Conservation (phyloP, 2,113 vertebrate genomes). For the Oryzias woworae region DNA sequence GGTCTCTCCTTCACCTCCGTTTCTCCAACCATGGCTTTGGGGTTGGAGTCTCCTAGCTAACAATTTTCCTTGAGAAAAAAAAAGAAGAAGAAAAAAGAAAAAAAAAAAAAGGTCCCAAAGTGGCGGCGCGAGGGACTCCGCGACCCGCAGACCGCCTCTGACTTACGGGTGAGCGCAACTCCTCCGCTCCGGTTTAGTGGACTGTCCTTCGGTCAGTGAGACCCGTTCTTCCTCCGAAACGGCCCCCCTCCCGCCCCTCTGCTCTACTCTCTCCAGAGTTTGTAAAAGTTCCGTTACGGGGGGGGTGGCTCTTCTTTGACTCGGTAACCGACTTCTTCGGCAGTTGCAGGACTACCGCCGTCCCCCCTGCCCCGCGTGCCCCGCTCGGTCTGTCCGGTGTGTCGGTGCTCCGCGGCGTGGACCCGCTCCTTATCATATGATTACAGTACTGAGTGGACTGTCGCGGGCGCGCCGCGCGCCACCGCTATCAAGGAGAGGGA, state of each 20-base stretch:
- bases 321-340: constrained; percentile 13
- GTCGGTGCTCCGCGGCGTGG: constrained; percentile 54
- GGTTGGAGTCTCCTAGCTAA: constrained; percentile 15
- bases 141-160: constrained; percentile 41
- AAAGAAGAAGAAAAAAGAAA: neutral
- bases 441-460: constrained; percentile 62
- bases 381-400: constrained; percentile 39
- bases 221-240: constrained; percentile 12
- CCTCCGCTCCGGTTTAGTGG: constrained; percentile 25
- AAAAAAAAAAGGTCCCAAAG: constrained; percentile 16
- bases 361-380: constrained; percentile 30
- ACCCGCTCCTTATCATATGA: constrained; percentile 70
- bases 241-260: constrained; percentile 15
- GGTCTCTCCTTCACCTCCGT: constrained; percentile 97
- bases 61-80: neutral
- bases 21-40: constrained; percentile 90
- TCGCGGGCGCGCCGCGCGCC: constrained; percentile 58
- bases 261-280: constrained; percentile 48
- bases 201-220: constrained; percentile 31
- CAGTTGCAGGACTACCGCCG: constrained; percentile 1
- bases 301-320: constrained; percentile 17
- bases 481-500: constrained; percentile 25
- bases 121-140: constrained; percentile 40
- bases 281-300: constrained; percentile 41
- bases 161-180: constrained; percentile 10